phyloP scores from a whole-genome alignment of 2,888 invertebrate species.

The Microplitis deprimator region DNA sequence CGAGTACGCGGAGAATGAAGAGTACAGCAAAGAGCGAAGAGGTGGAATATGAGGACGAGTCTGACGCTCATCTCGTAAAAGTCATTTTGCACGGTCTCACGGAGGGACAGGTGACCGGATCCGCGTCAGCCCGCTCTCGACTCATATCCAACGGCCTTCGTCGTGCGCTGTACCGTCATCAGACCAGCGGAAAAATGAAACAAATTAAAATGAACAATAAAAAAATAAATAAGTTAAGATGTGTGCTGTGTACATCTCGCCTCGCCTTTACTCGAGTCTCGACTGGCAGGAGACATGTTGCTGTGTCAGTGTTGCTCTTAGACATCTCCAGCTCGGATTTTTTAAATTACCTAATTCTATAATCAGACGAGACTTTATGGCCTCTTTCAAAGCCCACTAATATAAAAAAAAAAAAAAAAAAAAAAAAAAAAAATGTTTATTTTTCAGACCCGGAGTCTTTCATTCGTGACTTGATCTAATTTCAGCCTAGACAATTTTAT shows the following conservation, averaged over 20 bases:
- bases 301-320: slow-evolving; percentile 25
- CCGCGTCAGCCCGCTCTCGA: slow-evolving; percentile 44
- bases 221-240: slow-evolving; percentile 40
- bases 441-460: too few relatives aligned
- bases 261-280: background rate
- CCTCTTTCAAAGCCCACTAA: too few relatives aligned
- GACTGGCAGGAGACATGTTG: slow-evolving; percentile 44
- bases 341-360: slow-evolving; percentile 38
- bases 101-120: slow-evolving; percentile 65
- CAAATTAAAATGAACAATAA: slow-evolving; percentile 32
- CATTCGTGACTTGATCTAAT: slow-evolving; percentile 45
- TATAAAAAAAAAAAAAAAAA: too few relatives aligned
- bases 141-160: slow-evolving; percentile 40
- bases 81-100: slow-evolving; percentile 64
- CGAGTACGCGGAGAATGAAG: slow-evolving; percentile 50
- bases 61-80: slow-evolving; percentile 62
- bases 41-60: slow-evolving; percentile 29
- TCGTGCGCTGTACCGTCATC: slow-evolving; percentile 10
- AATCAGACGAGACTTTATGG: too few relatives aligned
- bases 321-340: slow-evolving; percentile 38
- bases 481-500: background rate
- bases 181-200: slow-evolving; percentile 32
- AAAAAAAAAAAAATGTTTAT: too few relatives aligned
- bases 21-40: slow-evolving; percentile 42
- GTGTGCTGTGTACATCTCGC: slow-evolving; percentile 30